phyloP scores from a whole-genome alignment of 1,140 invertebrate species.

The Pristionchus pacificus region DNA sequence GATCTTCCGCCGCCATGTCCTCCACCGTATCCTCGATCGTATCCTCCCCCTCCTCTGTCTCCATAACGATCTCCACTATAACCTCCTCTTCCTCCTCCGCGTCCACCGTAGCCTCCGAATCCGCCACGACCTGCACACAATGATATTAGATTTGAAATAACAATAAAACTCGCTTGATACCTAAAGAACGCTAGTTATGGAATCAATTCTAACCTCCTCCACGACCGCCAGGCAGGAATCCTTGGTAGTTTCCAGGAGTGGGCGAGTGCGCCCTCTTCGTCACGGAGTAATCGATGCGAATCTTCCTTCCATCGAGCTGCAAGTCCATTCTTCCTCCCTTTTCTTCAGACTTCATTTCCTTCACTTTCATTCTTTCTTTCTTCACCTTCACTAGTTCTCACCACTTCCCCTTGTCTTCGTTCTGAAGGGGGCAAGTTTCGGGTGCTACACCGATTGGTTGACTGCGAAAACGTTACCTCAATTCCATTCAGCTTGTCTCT shows the following conservation, averaged over 20 bases:
- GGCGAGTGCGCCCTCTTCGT: slow-evolving; percentile 94
- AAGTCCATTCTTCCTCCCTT: background rate
- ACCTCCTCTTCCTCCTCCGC: background rate
- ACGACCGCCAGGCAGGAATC: slow-evolving; percentile 68
- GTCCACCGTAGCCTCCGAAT: slow-evolving; percentile 52
- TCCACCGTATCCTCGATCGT: background rate
- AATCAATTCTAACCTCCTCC: slow-evolving; percentile 18
- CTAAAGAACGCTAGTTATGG: no score
- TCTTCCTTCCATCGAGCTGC: slow-evolving; percentile 59
- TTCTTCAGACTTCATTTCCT: no score
- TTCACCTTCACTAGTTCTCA: no score
- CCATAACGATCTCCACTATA: slow-evolving; percentile 4
- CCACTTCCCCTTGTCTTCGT: no score
- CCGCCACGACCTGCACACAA: slow-evolving; percentile 58
- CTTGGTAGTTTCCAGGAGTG: slow-evolving; percentile 95
- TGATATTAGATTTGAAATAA: background rate
- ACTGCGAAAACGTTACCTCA: no score
- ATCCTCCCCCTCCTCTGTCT: background rate
- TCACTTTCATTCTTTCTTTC: no score
- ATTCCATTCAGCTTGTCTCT: slow-evolving; percentile 88
- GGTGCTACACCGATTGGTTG: no score
- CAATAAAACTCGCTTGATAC: no score
- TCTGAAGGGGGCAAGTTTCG: no score
- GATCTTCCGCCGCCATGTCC: slow-evolving; percentile 6
- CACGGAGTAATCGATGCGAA: slow-evolving; percentile 92